phyloP scores from a whole-genome alignment of 2,797 vertebrate species.

The Staurois parvus region DNA sequence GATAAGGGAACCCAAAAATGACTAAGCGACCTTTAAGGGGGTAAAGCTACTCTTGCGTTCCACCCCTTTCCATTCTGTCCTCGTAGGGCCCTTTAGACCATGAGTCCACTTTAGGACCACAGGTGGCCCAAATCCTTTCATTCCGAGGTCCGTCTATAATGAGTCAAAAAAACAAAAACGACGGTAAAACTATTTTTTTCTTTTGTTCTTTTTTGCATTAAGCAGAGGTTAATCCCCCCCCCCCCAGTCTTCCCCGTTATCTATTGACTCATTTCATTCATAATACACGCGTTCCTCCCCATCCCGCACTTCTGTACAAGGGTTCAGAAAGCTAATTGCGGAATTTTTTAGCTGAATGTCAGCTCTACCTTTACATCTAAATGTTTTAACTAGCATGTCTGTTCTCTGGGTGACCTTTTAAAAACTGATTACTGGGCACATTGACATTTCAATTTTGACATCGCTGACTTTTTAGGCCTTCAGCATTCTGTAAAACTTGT shows the following conservation, averaged over 20 bases:
- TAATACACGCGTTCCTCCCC: neutral
- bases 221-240: too few relatives aligned
- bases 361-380: conserved; percentile 18
- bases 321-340: conserved; percentile 33
- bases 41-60: too few relatives aligned
- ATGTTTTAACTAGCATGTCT: conserved; percentile 35
- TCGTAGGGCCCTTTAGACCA: too few relatives aligned
- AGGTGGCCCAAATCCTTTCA: too few relatives aligned
- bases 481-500: conserved; percentile 45
- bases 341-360: conserved; percentile 13
- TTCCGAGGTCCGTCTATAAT: neutral
- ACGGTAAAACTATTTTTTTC: neutral
- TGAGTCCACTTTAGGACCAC: too few relatives aligned
- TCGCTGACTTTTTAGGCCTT: conserved; percentile 47
- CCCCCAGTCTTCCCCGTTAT: neutral
- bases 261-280: neutral
- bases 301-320: conserved; percentile 1
- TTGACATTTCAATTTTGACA: conserved; percentile 47
- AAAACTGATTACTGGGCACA: conserved; percentile 42
- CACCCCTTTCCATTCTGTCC: too few relatives aligned
- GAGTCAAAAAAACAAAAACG: neutral
- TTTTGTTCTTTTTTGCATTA: neutral
- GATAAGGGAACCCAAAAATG: too few relatives aligned
- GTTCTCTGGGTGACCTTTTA: conserved; percentile 44
- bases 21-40: too few relatives aligned